Evolutionary conservation across 2,113 vertebrate species (phyloP).

Genomic region (Muscicapa adusta): DNA sequence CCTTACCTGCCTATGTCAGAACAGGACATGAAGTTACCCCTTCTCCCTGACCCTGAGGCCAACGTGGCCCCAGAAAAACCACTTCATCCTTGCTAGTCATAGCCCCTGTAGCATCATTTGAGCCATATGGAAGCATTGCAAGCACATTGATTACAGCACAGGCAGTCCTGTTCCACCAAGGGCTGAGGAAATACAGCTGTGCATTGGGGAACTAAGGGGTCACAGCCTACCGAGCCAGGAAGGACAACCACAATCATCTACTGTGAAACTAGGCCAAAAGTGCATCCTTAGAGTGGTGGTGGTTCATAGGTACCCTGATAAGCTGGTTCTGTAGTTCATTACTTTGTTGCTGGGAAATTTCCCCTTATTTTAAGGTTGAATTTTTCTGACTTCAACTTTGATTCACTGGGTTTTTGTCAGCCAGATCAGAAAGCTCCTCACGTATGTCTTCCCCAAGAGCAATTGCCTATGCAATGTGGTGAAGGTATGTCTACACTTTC

Average conservation of each 20-base stretch:
- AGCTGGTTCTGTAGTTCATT: not conserved
- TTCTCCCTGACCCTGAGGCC: not conserved
- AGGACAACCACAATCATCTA: not conserved
- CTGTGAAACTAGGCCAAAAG: not conserved
- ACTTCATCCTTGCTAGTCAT: not conserved
- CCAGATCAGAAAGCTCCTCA: not conserved
- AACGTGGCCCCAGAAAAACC: not conserved
- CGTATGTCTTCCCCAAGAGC: not conserved
- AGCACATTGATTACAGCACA: accelerated
- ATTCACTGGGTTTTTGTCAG: not conserved
- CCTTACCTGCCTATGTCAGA: not conserved
- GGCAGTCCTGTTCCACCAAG: not conserved
- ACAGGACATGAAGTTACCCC: not conserved
- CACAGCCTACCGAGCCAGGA: not conserved
- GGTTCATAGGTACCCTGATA: not conserved
- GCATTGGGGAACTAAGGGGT: not conserved
- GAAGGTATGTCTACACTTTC: not conserved
- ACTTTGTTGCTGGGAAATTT: not conserved
- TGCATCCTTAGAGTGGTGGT: not conserved
- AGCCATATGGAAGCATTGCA: not conserved
- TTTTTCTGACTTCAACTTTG: not conserved
- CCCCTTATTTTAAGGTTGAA: not conserved
- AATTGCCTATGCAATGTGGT: not conserved
- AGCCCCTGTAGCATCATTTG: not conserved
- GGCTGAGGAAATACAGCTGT: not conserved